Evolutionary conservation across 2,113 vertebrate species (phyloP).

Genomic region (Otis tarda): DNA sequence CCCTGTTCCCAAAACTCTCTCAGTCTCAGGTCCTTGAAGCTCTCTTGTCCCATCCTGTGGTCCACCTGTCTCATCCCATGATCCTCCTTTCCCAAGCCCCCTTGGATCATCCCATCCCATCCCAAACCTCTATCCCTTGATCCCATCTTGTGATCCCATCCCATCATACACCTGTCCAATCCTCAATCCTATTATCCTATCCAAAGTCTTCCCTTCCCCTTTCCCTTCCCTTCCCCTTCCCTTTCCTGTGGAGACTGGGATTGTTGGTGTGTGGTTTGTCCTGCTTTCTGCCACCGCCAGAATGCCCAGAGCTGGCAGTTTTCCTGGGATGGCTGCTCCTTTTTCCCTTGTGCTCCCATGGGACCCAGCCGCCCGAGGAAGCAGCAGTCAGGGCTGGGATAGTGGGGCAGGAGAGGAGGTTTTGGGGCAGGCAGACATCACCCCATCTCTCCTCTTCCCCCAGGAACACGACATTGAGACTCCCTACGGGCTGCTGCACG

Average conservation of each 20-base stretch:
- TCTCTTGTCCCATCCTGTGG: background rate
- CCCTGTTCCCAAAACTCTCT: background rate
- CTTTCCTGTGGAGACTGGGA: background rate
- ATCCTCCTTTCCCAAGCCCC: background rate
- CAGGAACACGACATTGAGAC: conserved; percentile 98
- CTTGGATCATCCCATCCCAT: background rate
- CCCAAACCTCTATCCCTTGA: background rate
- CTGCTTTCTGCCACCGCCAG: background rate
- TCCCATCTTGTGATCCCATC: background rate
- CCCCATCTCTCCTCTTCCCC: background rate
- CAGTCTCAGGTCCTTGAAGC: background rate
- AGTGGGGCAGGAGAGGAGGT: background rate
- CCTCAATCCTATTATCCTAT: background rate
- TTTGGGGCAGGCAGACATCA: background rate
- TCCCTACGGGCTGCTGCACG: conserved; percentile 92
- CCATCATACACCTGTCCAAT: background rate
- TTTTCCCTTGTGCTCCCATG: background rate
- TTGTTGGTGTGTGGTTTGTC: background rate
- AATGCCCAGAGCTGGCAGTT: background rate
- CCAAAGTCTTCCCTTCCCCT: too few species aligned
- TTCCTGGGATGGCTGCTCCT: background rate
- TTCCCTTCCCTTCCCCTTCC: background rate
- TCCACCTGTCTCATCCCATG: background rate
- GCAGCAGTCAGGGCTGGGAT: background rate
- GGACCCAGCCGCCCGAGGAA: background rate